Percentiles rank a stretch among this genome's conserved stretches.
phyloP scores from a whole-genome alignment of 2,797 vertebrate genomes.

The Cyclura pinguis region DNA sequence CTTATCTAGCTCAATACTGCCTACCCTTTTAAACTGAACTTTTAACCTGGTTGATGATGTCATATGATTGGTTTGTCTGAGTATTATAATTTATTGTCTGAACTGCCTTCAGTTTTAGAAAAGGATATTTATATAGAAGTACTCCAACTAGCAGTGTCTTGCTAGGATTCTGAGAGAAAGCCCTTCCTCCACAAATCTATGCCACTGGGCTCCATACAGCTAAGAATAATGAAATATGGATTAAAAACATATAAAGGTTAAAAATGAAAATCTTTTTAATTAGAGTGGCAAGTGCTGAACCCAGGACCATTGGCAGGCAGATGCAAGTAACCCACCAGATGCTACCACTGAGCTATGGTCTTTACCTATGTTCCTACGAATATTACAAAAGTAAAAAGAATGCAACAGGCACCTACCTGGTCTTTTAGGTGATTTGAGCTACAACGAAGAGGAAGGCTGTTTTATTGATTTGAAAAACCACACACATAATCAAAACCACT shows the following conservation, averaged over 20 bases:
- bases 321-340: not conserved
- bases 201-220: not conserved
- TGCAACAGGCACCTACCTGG: slow-evolving; percentile 85
- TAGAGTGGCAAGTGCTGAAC: no score
- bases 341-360: not conserved
- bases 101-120: no score
- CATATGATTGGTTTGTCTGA: no score
- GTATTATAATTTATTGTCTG: no score
- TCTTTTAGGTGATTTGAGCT: slow-evolving; percentile 98
- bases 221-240: no score
- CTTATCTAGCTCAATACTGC: no score
- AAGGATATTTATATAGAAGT: not conserved
- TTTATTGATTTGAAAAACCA: slow-evolving; percentile 66
- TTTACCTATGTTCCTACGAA: not conserved
- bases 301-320: not conserved
- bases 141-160: not conserved
- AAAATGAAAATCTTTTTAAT: not conserved
- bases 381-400: not conserved
- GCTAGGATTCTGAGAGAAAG: not conserved
- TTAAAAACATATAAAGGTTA: no score
- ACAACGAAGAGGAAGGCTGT: slow-evolving; percentile 65
- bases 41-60: no score
- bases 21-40: no score
- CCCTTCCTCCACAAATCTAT: not conserved
- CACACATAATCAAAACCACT: slow-evolving; percentile 14